Evolutionary conservation across 2,797 vertebrate genomes (phyloP).

Genomic region (Valencia hispanica): DNA sequence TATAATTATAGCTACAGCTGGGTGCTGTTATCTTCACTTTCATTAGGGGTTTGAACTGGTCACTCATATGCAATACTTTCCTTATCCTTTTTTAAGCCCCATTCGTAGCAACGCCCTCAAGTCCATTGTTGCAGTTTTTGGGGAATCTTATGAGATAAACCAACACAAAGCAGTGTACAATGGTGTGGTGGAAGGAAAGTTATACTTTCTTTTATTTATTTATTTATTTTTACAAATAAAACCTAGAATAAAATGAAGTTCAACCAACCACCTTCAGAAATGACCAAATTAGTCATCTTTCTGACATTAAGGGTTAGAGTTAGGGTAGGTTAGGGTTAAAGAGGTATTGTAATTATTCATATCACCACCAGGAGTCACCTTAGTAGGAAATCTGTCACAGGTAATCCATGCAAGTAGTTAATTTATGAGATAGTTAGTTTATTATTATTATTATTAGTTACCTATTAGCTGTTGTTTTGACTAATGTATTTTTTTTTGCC

Average conservation of each 20-base stretch:
- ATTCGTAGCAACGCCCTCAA: not conserved
- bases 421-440: not conserved
- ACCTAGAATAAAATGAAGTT: not conserved
- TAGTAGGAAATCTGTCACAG: not conserved
- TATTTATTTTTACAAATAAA: not conserved
- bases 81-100: not conserved
- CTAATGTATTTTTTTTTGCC: no score
- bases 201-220: not conserved
- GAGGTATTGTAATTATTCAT: not conserved
- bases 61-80: not conserved
- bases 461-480: not conserved
- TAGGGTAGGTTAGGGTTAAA: no score
- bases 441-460: not conserved
- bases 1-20: not conserved
- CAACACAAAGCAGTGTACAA: not conserved
- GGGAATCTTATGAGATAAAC: not conserved
- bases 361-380: conserved; percentile 33
- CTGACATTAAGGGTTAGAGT: no score
- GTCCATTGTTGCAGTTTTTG: not conserved
- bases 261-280: not conserved
- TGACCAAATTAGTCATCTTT: not conserved
- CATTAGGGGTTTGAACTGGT: not conserved
- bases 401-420: not conserved
- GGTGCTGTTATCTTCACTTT: not conserved
- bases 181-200: not conserved